Percentiles rank a stretch among this genome's conserved stretches.
These are phyloP conservation scores for Oikopleura vanhoeffeni DNA, from an alignment of 23 tunicate genomes.

Conservation along the genomic window DNA sequence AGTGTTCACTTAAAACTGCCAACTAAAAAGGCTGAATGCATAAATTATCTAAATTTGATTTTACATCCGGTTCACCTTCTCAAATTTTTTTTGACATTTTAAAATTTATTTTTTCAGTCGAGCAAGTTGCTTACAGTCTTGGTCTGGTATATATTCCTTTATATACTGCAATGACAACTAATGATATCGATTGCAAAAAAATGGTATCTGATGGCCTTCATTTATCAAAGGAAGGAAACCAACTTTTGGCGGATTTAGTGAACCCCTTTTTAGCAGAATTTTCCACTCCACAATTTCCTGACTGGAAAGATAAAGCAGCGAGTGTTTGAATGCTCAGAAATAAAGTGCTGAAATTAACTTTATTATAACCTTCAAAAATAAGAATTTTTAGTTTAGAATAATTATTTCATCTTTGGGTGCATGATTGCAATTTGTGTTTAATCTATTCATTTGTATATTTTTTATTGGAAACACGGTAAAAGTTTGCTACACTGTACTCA, in stretches of 20 bases:
- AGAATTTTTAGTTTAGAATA: neutral
- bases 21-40: too few relatives aligned
- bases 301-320: neutral
- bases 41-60: too few relatives aligned
- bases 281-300: neutral
- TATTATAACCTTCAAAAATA: neutral
- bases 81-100: too few relatives aligned
- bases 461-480: neutral
- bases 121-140: neutral
- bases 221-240: neutral
- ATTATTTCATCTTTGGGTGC: neutral
- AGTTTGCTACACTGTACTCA: too few relatives aligned
- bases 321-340: too few relatives aligned
- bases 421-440: neutral
- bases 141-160: neutral
- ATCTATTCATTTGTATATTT: too few relatives aligned
- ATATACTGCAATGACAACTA: neutral
- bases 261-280: neutral
- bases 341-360: too few relatives aligned
- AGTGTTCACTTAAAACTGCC: too few relatives aligned
- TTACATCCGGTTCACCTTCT: too few relatives aligned
- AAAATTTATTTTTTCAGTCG: neutral
- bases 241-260: neutral
- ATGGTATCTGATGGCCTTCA: neutral
- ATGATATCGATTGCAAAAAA: neutral